Evolutionary conservation across 2,113 vertebrate species (phyloP).

Genomic region (Neolamprologus variostigma): DNA sequence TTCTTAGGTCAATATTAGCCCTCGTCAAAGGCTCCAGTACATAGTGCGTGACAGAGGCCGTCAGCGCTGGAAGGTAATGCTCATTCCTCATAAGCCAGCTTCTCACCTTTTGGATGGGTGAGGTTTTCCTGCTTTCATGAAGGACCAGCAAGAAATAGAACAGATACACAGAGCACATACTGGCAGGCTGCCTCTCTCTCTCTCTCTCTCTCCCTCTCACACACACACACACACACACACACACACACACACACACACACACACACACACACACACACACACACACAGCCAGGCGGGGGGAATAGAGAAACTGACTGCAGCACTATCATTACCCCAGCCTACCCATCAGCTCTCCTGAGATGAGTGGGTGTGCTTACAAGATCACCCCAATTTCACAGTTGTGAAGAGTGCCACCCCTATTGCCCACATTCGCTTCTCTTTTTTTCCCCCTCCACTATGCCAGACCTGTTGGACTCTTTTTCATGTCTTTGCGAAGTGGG

Average conservation of each 20-base stretch:
- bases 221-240: not conserved
- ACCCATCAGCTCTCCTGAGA: conserved; percentile 71
- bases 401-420: conserved; percentile 60
- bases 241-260: not conserved
- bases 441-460: conserved; percentile 5
- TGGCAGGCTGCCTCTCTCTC: not conserved
- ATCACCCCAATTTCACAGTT: conserved; percentile 73
- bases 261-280: not conserved
- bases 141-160: conserved; percentile 26
- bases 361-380: conserved; percentile 72
- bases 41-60: conserved; percentile 46
- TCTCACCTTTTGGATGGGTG: conserved; percentile 31
- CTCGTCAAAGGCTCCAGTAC: conserved; percentile 28
- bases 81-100: conserved; percentile 21
- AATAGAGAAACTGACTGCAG: conserved; percentile 43
- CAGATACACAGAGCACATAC: not conserved
- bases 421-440: conserved; percentile 57
- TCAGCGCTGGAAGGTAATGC: conserved; percentile 41
- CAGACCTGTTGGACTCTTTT: conserved; percentile 14
- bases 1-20: conserved; percentile 37
- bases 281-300: not conserved
- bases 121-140: conserved; percentile 43
- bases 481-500: conserved; percentile 6
- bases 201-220: not conserved
- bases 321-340: conserved; percentile 68